A percentile compares a stretch with the other conserved stretches of the same genome.
These are phyloP conservation scores for Sarcoramphus papa DNA, from an alignment of 2,797 vertebrate genomes.

Conservation along the genomic window DNA sequence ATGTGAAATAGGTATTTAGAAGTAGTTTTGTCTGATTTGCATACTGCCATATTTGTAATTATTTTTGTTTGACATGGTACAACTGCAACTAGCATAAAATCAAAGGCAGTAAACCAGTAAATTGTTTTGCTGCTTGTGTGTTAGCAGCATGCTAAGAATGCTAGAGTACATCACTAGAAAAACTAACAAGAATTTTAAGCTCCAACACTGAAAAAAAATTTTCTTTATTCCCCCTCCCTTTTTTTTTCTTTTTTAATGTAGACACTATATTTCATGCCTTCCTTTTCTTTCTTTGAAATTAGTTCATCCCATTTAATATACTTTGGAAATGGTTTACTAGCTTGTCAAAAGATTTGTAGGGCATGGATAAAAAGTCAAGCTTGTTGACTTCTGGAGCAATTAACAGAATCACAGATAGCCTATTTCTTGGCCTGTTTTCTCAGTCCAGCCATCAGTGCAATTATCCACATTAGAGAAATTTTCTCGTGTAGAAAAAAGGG, in stretches of 20 bases:
- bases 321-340: constrained; percentile 50
- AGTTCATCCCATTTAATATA: constrained; percentile 46
- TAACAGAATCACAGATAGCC: constrained; percentile 57
- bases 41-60: constrained; percentile 45
- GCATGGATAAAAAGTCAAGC: constrained; percentile 40
- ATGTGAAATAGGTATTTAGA: neutral
- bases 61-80: constrained; percentile 60
- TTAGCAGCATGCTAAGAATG: constrained; percentile 50
- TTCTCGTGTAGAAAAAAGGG: constrained; percentile 10
- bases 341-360: constrained; percentile 55
- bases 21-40: constrained; percentile 32
- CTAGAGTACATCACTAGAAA: neutral
- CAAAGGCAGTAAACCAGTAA: constrained; percentile 59
- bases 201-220: constrained; percentile 10
- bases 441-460: constrained; percentile 41
- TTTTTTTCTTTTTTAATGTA: neutral
- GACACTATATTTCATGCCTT: neutral
- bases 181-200: neutral
- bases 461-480: constrained; percentile 46
- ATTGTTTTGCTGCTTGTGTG: constrained; percentile 54
- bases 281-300: constrained; percentile 43
- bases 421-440: constrained; percentile 52
- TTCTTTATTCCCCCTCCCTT: neutral
- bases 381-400: constrained; percentile 59
- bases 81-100: constrained; percentile 54